phyloP scores from a whole-genome alignment of 2,888 invertebrate species.

The Caenorhabditis macrosperma region DNA sequence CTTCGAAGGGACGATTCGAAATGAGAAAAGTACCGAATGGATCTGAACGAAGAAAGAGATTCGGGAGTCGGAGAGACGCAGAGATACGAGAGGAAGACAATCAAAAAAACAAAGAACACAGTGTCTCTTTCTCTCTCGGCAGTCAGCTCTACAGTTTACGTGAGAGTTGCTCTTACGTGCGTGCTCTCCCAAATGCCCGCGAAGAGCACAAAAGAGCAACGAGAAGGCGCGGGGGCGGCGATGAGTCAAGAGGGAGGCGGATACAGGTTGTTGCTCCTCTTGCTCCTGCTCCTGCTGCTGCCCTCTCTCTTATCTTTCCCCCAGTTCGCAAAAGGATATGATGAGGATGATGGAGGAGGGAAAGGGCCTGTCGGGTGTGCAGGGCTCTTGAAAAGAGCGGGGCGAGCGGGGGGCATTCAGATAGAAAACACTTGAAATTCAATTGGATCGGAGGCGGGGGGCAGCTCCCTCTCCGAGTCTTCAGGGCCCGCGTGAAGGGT shows the following conservation, averaged over 20 bases:
- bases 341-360: slow-evolving; percentile 28
- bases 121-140: slow-evolving; percentile 4
- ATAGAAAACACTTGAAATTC: slow-evolving; percentile 59
- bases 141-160: slow-evolving; percentile 50
- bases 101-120: slow-evolving; percentile 54
- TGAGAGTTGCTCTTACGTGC: slow-evolving; percentile 37
- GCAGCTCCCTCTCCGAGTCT: too few species aligned
- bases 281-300: background rate
- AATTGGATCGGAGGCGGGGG: slow-evolving; percentile 50
- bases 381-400: slow-evolving; percentile 27
- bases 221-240: slow-evolving; percentile 19
- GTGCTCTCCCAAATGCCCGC: slow-evolving; percentile 6
- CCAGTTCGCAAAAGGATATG: slow-evolving; percentile 48
- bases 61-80: slow-evolving; percentile 14
- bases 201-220: slow-evolving; percentile 52
- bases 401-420: slow-evolving; percentile 45
- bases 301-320: too few species aligned
- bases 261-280: slow-evolving; percentile 19
- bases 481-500: slow-evolving; percentile 45
- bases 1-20: background rate
- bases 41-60: slow-evolving; percentile 10
- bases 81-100: slow-evolving; percentile 1
- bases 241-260: slow-evolving; percentile 51
- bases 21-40: background rate
- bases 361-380: slow-evolving; percentile 29